A percentile compares a stretch with the other conserved stretches of the same genome.
These are phyloP conservation scores for Eurystomus gularis DNA, from an alignment of 2,113 vertebrate genomes.

Conservation along the genomic window DNA sequence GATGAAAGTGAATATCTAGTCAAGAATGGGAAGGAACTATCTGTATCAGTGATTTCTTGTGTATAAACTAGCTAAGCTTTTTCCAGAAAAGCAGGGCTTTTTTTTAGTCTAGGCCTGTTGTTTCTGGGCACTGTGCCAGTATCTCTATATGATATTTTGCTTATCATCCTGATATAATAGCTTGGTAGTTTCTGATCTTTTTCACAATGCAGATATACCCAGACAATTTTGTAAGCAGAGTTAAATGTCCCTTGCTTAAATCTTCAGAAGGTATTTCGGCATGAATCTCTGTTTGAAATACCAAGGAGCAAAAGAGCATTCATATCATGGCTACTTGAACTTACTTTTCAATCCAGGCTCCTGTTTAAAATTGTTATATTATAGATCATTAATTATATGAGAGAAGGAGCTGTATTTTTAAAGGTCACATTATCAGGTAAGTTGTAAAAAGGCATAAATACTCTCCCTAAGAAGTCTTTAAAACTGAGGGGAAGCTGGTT, in stretches of 20 bases:
- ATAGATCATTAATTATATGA: not conserved
- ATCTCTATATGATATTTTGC: not conserved
- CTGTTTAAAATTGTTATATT: not conserved
- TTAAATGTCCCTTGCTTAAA: not conserved
- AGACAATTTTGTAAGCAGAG: not conserved
- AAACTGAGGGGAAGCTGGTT: not conserved
- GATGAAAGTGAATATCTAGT: not conserved
- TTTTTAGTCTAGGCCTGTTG: not conserved
- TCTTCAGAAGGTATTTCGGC: not conserved
- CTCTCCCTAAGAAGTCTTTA: not conserved
- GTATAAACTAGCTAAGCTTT: not conserved
- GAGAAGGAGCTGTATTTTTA: not conserved
- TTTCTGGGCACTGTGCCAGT: not conserved
- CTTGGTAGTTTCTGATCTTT: not conserved
- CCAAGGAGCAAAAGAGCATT: not conserved
- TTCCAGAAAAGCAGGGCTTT: not conserved
- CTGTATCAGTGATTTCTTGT: not conserved
- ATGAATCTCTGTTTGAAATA: not conserved
- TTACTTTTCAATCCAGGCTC: not conserved
- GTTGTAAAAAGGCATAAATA: not conserved
- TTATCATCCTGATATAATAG: constrained; percentile 2
- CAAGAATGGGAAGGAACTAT: not conserved
- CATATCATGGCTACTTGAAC: not conserved
- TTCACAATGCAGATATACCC: not conserved
- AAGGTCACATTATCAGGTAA: not conserved